Conservation (phyloP, 2,113 vertebrate genomes). For the Albula goreensis region DNA sequence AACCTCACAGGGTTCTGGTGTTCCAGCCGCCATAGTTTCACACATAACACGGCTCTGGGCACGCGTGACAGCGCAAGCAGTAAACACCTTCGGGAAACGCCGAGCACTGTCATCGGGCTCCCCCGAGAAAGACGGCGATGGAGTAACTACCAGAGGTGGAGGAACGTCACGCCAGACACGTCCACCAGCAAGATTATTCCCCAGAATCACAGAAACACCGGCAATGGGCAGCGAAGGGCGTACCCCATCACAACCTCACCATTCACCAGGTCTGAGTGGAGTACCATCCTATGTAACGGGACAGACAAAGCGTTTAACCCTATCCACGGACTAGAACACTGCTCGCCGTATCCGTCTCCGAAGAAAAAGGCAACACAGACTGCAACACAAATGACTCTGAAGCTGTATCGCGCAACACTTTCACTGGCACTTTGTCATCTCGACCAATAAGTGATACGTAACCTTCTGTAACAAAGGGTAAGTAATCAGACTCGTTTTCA, state of each 20-base stretch:
- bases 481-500: neutral
- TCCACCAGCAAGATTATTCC: neutral
- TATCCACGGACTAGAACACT: neutral
- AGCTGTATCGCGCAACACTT: conserved; percentile 5
- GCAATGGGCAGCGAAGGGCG: conserved; percentile 6
- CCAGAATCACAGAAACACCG: conserved; percentile 4
- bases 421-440: neutral
- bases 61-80: neutral
- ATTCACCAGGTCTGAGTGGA: neutral
- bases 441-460: neutral
- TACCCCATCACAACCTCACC: conserved; percentile 15
- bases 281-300: neutral
- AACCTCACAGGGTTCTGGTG: neutral
- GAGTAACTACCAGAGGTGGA: neutral
- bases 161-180: neutral
- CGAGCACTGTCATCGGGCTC: neutral
- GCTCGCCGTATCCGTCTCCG: neutral
- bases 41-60: neutral
- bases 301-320: neutral
- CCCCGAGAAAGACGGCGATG: neutral
- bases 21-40: neutral
- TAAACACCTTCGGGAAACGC: neutral
- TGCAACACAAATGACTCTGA: neutral
- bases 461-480: conserved; percentile 9
- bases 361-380: conserved; percentile 1